Base-by-base conservation (phyloP, 1,140 invertebrate species). In the Ceratitis capitata region DNA sequence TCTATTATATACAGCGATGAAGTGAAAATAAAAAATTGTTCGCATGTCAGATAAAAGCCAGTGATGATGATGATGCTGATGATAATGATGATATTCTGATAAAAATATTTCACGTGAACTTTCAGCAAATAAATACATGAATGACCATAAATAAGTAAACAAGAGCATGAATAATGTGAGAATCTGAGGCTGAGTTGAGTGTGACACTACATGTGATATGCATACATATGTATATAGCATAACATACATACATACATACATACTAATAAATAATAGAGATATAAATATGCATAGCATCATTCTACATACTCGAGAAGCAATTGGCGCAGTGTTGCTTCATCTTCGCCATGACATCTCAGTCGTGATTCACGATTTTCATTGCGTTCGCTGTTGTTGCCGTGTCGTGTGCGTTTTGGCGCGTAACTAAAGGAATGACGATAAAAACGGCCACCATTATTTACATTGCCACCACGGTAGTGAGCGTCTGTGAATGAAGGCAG, bases 341-440 rank as follows among this genome's bases (percentile, higher is more conserved):
- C 91, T 87, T 92, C 91, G 88, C 90, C 91, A 92, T 91, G 90
- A 92, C 90, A 91, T 91, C 90, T 91, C 87, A 91, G 89, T 88
- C 89, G 91, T 84, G 89, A 91, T 87, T 91, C 89, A 84, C 89
- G 88, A 85, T 87, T 87, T 64, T 86, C 87, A 85, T 90, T 89
- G 87, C 90, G 89, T 89, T 91, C 91, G 88, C 91, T 87, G 85
- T 87, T 90, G 86, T 88, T 87, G 85, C 89, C 88, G 84, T 89
- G 88, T 85, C 89, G 88, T 83, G 89, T 88, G 64, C 91, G 87
- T 85, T 92, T 92, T 82, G 90, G 91, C 87, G 89, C 91, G 88
- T 92, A 91, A 88, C 91, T 91, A 85, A 92, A 90, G 85, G 91
- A 92, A 88, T 91, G 91, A 85, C 91, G 91, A 91, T 90, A 91